Conservation (phyloP, 2,113 vertebrate genomes). For the Cyanistes caeruleus region DNA sequence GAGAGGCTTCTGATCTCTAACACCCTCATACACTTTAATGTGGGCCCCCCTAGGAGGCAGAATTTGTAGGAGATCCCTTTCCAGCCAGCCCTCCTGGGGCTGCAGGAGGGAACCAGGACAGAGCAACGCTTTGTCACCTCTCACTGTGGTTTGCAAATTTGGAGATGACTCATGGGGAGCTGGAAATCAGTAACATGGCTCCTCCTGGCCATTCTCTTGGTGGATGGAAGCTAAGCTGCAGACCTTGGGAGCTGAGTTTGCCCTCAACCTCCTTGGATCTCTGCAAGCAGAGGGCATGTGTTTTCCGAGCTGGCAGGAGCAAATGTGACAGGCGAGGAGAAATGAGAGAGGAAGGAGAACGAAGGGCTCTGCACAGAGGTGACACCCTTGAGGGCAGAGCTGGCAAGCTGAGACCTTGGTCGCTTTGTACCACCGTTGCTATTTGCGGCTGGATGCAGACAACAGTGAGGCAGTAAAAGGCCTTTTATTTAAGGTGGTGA, state of each 20-base stretch:
- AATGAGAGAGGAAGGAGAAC: neutral
- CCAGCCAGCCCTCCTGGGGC: neutral
- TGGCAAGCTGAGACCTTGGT: neutral
- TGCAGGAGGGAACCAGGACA: neutral
- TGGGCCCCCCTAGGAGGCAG: neutral
- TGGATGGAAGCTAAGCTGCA: neutral
- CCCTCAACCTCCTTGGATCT: neutral
- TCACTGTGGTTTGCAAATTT: neutral
- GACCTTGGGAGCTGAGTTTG: neutral
- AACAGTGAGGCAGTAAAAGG: conserved; percentile 58
- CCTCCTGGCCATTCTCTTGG: neutral
- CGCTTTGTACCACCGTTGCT: neutral
- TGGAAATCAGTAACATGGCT: neutral
- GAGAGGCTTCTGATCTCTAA: neutral
- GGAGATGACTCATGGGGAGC: neutral
- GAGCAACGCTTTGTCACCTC: neutral
- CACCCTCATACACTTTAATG: neutral
- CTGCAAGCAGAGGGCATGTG: neutral
- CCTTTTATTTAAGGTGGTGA: conserved; percentile 76
- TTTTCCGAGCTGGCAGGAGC: neutral
- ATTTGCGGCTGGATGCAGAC: conserved; percentile 56
- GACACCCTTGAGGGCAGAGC: conserved; percentile 1
- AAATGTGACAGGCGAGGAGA: conserved; percentile 47
- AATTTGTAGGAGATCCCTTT: neutral
- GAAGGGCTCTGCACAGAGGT: conserved; percentile 1